phyloP scores from a whole-genome alignment of 2,797 vertebrate species.

The Microctenopoma lineatum region DNA sequence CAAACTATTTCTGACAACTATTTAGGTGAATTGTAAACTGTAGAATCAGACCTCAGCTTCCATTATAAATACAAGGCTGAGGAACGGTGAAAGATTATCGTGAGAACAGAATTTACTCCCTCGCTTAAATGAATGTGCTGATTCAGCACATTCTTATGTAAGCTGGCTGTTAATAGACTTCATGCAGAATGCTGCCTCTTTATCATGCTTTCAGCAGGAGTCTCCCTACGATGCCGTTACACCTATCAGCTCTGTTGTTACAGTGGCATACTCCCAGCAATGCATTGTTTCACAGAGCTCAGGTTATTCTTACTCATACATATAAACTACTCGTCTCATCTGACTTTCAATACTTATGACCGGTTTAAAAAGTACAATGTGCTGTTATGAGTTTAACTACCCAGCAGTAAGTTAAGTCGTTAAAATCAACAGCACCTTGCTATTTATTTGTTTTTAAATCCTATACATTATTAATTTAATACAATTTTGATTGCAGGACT shows the following conservation, averaged over 20 bases:
- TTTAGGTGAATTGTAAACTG: constrained; percentile 10
- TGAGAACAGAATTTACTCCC: constrained; percentile 57
- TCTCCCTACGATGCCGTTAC: constrained; percentile 71
- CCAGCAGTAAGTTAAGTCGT: neutral
- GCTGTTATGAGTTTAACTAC: neutral
- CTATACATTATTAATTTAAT: neutral
- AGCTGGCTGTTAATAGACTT: constrained; percentile 70
- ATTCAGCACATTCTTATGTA: constrained; percentile 66
- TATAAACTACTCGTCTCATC: constrained; percentile 21
- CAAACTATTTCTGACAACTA: neutral
- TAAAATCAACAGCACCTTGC: constrained; percentile 1
- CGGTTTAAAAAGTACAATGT: neutral
- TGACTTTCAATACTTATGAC: neutral
- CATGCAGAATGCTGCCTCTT: constrained; percentile 70
- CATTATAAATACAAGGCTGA: constrained; percentile 8
- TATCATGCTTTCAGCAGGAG: constrained; percentile 79
- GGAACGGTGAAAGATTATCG: constrained; percentile 39
- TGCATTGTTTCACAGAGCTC: constrained; percentile 72
- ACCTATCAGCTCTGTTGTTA: constrained; percentile 73
- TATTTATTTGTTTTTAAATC: neutral
- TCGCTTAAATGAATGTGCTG: constrained; percentile 62
- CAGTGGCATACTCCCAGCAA: constrained; percentile 72
- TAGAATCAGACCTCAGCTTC: constrained; percentile 12
- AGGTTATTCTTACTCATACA: constrained; percentile 65
- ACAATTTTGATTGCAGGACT: neutral